A percentile compares a stretch with the other conserved stretches of the same genome.
Conservation (phyloP, 2,113 vertebrate species). For the Hippocampus abdominalis region DNA sequence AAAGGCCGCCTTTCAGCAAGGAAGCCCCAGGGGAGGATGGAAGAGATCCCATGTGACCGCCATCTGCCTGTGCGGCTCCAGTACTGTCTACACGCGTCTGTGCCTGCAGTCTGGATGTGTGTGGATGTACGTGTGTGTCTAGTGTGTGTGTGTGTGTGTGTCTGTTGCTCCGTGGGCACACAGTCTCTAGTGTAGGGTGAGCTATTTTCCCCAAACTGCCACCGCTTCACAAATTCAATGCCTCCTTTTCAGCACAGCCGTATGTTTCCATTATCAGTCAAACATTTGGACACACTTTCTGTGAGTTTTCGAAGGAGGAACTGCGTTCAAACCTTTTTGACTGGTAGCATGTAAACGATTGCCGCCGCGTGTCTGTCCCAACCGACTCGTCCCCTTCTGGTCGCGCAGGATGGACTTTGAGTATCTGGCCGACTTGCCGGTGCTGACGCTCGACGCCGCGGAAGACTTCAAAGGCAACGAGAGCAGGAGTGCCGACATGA, state of each 20-base stretch:
- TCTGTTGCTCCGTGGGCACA: background rate
- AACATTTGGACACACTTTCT: too few species aligned
- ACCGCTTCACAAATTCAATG: background rate
- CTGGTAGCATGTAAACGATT: too few species aligned
- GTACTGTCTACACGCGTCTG: too few species aligned
- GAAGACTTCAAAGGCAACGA: constrained; percentile 81
- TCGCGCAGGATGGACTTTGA: constrained; percentile 80
- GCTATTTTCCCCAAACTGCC: background rate
- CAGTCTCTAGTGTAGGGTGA: too few species aligned
- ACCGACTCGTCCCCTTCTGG: background rate
- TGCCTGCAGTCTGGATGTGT: too few species aligned
- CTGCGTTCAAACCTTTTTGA: too few species aligned
- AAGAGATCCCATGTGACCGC: constrained; percentile 5
- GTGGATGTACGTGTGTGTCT: too few species aligned
- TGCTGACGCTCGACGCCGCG: constrained; percentile 86
- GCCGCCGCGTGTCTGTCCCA: background rate
- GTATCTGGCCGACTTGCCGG: constrained; percentile 80
- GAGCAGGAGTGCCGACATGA: constrained; percentile 74
- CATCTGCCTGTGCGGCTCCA: background rate
- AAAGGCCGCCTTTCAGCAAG: constrained; percentile 8
- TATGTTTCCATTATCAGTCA: too few species aligned
- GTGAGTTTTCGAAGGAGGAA: too few species aligned
- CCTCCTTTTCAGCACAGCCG: too few species aligned
- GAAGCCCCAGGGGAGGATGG: background rate
- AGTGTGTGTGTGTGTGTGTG: too few species aligned